Evolutionary conservation across 2,797 vertebrate species (phyloP).

Genomic region (Hapalemur alaotrensis): DNA sequence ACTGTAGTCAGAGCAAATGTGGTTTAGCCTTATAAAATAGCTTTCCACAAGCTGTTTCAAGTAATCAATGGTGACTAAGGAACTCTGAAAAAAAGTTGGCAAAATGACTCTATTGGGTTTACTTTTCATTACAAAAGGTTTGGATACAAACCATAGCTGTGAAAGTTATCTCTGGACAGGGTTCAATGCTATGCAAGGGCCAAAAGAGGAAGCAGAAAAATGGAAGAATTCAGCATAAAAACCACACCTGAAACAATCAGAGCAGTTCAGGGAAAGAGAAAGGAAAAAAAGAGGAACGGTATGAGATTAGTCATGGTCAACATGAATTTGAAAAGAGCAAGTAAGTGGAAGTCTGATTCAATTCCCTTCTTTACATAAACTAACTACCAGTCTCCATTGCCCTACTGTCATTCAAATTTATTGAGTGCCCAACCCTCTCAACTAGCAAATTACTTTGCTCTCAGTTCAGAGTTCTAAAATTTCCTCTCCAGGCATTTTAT

Average conservation of each 20-base stretch:
- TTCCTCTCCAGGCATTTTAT: background rate
- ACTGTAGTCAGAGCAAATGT: background rate
- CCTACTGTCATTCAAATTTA: background rate
- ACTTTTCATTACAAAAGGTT: background rate
- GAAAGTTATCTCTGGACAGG: background rate
- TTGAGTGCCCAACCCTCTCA: background rate
- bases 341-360: background rate
- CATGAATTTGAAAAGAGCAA: background rate
- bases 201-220: background rate
- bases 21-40: conserved; percentile 2
- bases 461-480: conserved; percentile 16
- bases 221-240: background rate
- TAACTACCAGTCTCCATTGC: background rate
- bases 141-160: background rate
- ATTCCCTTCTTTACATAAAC: background rate
- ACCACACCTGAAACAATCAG: background rate
- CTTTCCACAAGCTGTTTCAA: conserved; percentile 8
- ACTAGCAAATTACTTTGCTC: conserved; percentile 16
- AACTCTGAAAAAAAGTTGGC: background rate
- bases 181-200: background rate
- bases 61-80: background rate
- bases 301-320: background rate
- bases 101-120: conserved; percentile 12
- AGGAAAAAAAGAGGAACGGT: background rate
- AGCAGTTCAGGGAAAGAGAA: background rate